Evolutionary conservation across 2,888 invertebrate species (phyloP), one percentile per base, ranked within the genome.

Genomic region (Dynastes grantii): DNA sequence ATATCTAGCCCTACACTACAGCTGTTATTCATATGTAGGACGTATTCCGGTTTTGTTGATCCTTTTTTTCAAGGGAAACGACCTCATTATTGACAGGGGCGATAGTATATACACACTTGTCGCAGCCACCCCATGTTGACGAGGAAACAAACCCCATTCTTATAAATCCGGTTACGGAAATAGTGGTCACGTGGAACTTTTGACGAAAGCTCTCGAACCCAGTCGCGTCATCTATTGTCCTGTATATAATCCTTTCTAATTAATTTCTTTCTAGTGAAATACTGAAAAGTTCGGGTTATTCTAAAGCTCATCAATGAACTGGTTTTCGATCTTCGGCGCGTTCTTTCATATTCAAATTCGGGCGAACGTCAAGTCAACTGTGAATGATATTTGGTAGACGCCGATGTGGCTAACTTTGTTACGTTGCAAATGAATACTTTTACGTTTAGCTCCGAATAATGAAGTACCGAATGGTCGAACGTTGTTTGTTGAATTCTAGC

Each of bases 51-150:
- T 73, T 73, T 58, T 58, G 73, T 73, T 58, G 40, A 73, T 37
- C 73, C 58, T 61, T 68, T 68, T 75, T 75, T 29, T 55, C 22
- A 65, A 64, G 76, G 76, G 65, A 76, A 76, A 76, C 76, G 76
- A 76, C 76, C 76, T 76, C 76, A 67, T 65, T 65, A 65, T 76
- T 53, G 37, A 76, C 53, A 51, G 53, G 51, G 32, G 16, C 49
- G 45, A 45, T 45, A 11, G 45, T 76, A 51, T 29, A 51, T 51
- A 37, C 73, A 73, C 73, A 73, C 73, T 73, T 73, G 73, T 73
- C 73, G 58, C 58, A 27, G 37, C 73, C 58, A 73, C 58, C 73
- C 73, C 40, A 61, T 45, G 65, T 67, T 29, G 16, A 76, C 53
- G 49, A 67, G 76, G 65, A 65, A 76, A 76, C 76, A 67, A 73